Base-by-base conservation (phyloP, 2,888 invertebrate genomes). In the Diploptera punctata region DNA sequence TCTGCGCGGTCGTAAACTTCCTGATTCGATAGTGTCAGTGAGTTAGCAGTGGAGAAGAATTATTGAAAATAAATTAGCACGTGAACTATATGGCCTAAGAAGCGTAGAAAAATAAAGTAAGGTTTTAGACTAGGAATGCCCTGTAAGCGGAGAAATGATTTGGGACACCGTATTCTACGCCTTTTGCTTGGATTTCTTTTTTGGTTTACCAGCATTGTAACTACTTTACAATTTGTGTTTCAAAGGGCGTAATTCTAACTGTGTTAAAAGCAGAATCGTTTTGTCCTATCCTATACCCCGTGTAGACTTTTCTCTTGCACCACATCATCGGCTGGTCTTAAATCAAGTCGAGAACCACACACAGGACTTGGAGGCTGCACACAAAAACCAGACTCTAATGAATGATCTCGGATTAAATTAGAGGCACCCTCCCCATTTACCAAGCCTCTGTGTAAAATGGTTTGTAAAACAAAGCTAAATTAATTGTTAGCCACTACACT, bases 341-440 rank as follows among this genome's bases (percentile, higher is more conserved):
- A 65, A 29, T 47, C 47, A 47, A 47, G 16, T 18, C n/a, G 31
- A 31, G 31, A 57, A 29, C 31, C 57, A 3, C 57, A n/a, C 26
- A 0, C 7, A 5, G 57, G 57, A 29, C 57, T 29, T 57, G 31
- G 57, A 65, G 47, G 65, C 26, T 29, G 21, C 65, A 65, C 65
- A 65, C 65, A 65, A 65, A 65, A 65, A 65, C 65, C 65, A 65
- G 47, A 18, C n/a, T 24, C 65, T 65, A 65, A 65, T 65, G 65
- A 65, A 65, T 44, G 65, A 65, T 65, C 65, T 65, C 65, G 26
- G 29, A 26, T 65, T 65, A 47, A 65, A 65, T 65, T 65, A 65
- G 47, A 65, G 65, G 19, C 16, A 19, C 10, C 19, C 7, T n/a
- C 38, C n/a, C 9, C 21, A 21, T 26, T 19, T 5, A n/a, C 7